A percentile compares a stretch with the other conserved stretches of the same genome.
Conservation (phyloP, 2,113 vertebrate genomes). For the Butorides virescens region DNA sequence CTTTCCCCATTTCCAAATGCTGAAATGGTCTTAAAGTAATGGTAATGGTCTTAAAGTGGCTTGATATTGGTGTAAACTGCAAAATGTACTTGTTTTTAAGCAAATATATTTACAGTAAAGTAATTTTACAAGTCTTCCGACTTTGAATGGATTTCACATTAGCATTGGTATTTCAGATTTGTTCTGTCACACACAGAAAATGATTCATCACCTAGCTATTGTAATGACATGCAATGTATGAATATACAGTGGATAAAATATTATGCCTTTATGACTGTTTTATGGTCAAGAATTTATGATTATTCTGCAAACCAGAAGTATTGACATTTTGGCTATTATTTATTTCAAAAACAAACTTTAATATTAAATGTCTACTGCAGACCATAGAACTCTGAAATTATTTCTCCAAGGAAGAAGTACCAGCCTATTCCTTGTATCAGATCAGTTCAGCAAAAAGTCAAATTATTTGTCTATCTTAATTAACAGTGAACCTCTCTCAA, state of each 20-base stretch:
- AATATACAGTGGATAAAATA: constrained; percentile 72
- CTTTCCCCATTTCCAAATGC: constrained; percentile 1
- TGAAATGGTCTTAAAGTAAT: not conserved
- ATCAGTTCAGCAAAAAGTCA: constrained; percentile 24
- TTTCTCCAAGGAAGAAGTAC: constrained; percentile 35
- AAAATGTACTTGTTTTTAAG: not conserved
- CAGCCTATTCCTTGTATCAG: constrained; percentile 7
- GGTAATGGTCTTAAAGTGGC: not conserved
- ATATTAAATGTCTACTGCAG: constrained; percentile 54
- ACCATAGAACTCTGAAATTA: constrained; percentile 58
- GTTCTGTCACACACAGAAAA: constrained; percentile 65
- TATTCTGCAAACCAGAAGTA: constrained; percentile 75
- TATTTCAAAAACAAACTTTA: constrained; percentile 75
- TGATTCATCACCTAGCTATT: constrained; percentile 66
- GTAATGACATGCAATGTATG: constrained; percentile 70
- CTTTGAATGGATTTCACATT: constrained; percentile 62
- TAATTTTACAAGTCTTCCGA: constrained; percentile 11
- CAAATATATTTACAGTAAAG: constrained; percentile 34
- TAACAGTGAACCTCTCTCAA: not conserved
- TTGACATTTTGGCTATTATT: constrained; percentile 74
- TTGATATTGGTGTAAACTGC: not conserved
- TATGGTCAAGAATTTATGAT: constrained; percentile 72
- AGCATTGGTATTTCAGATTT: constrained; percentile 66
- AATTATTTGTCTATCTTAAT: constrained; percentile 22
- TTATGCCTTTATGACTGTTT: constrained; percentile 73